These are phyloP conservation scores for Globodera rostochiensis DNA, from an alignment of 1,140 invertebrate genomes.

Conservation along the genomic window DNA sequence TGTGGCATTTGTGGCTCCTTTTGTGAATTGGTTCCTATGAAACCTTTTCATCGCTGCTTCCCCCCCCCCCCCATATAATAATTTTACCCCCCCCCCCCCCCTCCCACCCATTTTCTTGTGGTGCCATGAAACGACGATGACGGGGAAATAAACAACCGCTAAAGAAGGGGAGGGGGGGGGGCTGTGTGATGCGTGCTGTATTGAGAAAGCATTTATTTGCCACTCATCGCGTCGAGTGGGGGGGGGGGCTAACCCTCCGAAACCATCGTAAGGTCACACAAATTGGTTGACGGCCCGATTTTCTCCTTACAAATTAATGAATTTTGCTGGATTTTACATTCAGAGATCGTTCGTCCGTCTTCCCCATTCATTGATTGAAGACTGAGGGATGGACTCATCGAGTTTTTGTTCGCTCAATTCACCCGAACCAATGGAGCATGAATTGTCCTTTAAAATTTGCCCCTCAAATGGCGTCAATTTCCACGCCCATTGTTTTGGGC, in stretches of 20 bases:
- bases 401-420: neutral
- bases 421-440: neutral
- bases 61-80: neutral
- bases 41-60: too few relatives aligned
- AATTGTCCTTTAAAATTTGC: neutral
- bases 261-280: too few relatives aligned
- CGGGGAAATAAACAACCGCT: neutral
- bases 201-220: conserved; percentile 6
- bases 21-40: too few relatives aligned
- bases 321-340: too few relatives aligned
- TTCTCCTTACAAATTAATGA: too few relatives aligned
- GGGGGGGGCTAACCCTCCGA: too few relatives aligned
- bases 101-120: neutral
- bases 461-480: conserved; percentile 14
- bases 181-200: neutral
- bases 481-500: conserved; percentile 4
- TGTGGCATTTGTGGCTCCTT: too few relatives aligned
- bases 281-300: too few relatives aligned
- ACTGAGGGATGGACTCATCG: too few relatives aligned
- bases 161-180: neutral
- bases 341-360: too few relatives aligned
- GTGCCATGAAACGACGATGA: neutral
- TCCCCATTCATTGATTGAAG: too few relatives aligned
- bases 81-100: neutral
- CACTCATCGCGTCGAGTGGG: neutral